Evolutionary conservation across 2,113 vertebrate genomes (phyloP).

Genomic region (Zosterops lateralis): DNA sequence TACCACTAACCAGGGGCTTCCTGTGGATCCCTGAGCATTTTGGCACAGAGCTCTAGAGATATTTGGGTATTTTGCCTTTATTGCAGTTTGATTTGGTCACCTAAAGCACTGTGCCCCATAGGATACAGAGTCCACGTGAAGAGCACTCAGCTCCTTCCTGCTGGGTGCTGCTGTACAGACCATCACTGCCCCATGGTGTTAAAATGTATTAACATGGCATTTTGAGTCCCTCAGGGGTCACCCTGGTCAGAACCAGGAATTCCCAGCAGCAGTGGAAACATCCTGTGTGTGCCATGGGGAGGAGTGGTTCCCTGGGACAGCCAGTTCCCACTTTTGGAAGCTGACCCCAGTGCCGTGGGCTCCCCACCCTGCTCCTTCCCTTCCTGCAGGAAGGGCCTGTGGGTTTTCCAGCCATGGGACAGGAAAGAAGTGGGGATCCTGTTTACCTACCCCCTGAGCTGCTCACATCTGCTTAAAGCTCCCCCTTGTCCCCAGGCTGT

Average conservation of each 20-base stretch:
- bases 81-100: not conserved
- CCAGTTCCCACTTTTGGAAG: not conserved
- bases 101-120: not conserved
- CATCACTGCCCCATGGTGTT: not conserved
- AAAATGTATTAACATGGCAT: not conserved
- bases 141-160: not conserved
- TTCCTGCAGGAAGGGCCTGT: conserved; percentile 28
- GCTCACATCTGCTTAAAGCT: not conserved
- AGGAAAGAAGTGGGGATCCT: conserved; percentile 14
- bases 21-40: not conserved
- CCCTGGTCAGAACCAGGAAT: not conserved
- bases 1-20: not conserved
- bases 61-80: not conserved
- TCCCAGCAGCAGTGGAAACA: not conserved
- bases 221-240: not conserved
- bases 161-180: not conserved
- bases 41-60: not conserved
- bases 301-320: not conserved
- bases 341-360: not conserved
- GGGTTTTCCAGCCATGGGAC: not conserved
- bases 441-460: not conserved
- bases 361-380: conserved; percentile 4
- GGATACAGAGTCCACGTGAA: not conserved
- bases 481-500: not conserved
- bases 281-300: not conserved